phyloP scores from a whole-genome alignment of 2,888 invertebrate genomes.

The Eupithecia subfuscata region DNA sequence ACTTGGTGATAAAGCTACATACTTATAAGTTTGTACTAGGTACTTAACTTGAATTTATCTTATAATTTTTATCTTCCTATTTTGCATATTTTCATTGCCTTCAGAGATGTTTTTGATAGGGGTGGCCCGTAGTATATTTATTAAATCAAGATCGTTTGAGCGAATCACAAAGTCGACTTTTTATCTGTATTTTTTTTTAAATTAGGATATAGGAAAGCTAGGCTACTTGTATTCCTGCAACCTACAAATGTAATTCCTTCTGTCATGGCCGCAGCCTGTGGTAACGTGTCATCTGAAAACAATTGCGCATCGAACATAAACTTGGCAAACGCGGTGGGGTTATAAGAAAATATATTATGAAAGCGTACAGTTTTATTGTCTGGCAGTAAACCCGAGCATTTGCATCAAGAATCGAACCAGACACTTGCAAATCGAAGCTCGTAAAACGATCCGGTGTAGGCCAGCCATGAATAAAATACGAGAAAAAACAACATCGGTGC shows the following conservation, averaged over 20 bases:
- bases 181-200: too few species aligned
- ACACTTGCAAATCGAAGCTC: slow-evolving; percentile 74
- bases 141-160: background rate
- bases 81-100: background rate
- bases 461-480: slow-evolving; percentile 73
- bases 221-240: background rate
- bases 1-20: background rate
- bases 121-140: background rate
- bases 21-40: background rate
- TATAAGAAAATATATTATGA: slow-evolving; percentile 70
- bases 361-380: slow-evolving; percentile 69
- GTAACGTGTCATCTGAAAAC: slow-evolving; percentile 58
- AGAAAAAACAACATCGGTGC: slow-evolving; percentile 37
- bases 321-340: slow-evolving; percentile 55
- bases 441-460: slow-evolving; percentile 72
- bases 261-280: slow-evolving; percentile 5
- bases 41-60: background rate
- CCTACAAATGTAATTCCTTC: background rate
- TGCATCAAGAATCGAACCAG: slow-evolving; percentile 73
- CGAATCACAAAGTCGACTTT: too few species aligned
- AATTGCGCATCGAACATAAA: slow-evolving; percentile 61
- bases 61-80: background rate
- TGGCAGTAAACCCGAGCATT: slow-evolving; percentile 71
- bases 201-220: too few species aligned
- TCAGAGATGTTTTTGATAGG: background rate